Evolutionary conservation across 2,113 vertebrate species (phyloP), one percentile per base, ranked within the genome.

Genomic region (Columba livia): DNA sequence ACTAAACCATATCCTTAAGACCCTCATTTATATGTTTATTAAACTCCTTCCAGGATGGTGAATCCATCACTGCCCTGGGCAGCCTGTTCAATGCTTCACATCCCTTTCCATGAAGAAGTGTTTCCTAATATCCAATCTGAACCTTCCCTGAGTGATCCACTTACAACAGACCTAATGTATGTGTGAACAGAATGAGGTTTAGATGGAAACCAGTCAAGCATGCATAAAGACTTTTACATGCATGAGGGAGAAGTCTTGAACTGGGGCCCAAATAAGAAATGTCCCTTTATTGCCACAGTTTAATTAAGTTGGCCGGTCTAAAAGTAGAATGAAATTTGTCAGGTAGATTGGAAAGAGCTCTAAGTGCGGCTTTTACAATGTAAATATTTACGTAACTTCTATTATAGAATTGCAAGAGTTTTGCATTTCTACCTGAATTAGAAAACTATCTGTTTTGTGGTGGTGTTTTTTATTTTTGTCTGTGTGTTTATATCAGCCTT

Each of bases 231-330:
- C 17, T 47, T 71, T 72, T 40, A 31, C 9, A 6, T 40, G 10
- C 26, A 19, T 6, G 12, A 47, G 24, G 25, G 32, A n/a, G 65
- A 74, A 57, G 25, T 23, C 36, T 44, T 51, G 11, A 69, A 28
- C 25, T 23, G 17, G 36, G 15, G 10, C 44, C 38, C 28, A 51
- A 15, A 32, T 32, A 40, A 53, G 36, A 70, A 64, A n/a, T 15
- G 4, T 32, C n/a, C 5, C 24, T 60, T 48, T 58, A 31, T 5
- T 1, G 2, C 6, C 2, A 2, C 31, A 32, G 38, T 23, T 60
- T 12, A 58, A 38, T 44, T 9, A 47, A 58, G 16, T 54, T 64
- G 60, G 15, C 10, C 48, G 11, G 32, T 62, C 40, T 61, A 66
- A 66, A 87, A 31, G 40, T 36, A 56, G 53, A 26, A 61, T 51